These are phyloP conservation scores for Callorhinus ursinus DNA, from an alignment of 2,113 vertebrate genomes.

Conservation along the genomic window DNA sequence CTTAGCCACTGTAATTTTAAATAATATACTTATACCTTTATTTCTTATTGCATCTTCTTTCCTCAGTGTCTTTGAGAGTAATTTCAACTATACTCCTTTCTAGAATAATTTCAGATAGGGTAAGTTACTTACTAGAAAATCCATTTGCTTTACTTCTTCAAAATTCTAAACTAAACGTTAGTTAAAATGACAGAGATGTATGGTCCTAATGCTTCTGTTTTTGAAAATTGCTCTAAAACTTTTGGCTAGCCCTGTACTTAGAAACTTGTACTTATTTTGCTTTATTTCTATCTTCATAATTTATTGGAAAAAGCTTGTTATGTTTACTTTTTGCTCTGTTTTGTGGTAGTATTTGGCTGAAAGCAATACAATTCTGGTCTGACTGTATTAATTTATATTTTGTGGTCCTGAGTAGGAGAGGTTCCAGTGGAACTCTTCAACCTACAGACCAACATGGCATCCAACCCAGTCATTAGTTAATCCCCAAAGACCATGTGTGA, in stretches of 20 bases:
- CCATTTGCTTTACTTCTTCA: slow-evolving; percentile 64
- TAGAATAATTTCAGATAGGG: slow-evolving; percentile 53
- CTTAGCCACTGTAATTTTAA: slow-evolving; percentile 26
- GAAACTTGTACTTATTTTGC: slow-evolving; percentile 55
- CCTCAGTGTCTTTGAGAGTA: slow-evolving; percentile 31
- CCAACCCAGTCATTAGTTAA: not conserved
- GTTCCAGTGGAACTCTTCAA: not conserved
- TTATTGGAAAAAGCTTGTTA: not conserved
- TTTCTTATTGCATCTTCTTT: slow-evolving; percentile 35
- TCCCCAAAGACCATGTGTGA: not conserved
- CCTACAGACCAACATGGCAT: not conserved
- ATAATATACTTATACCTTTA: slow-evolving; percentile 4
- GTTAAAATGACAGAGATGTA: slow-evolving; percentile 61
- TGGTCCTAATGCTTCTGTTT: slow-evolving; percentile 58
- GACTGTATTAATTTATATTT: slow-evolving; percentile 54
- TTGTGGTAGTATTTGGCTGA: slow-evolving; percentile 16
- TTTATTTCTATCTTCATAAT: slow-evolving; percentile 47
- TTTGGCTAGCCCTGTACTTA: slow-evolving; percentile 57
- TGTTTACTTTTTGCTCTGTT: slow-evolving; percentile 4
- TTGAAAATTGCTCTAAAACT: slow-evolving; percentile 70
- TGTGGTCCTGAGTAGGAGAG: not conserved
- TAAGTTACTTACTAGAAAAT: slow-evolving; percentile 64
- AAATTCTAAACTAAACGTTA: slow-evolving; percentile 65
- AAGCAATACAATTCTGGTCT: slow-evolving; percentile 8
- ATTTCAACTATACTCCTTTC: slow-evolving; percentile 53